These are phyloP conservation scores for Acestrorhynchus altus DNA, from an alignment of 2,797 vertebrate genomes.

Conservation along the genomic window DNA sequence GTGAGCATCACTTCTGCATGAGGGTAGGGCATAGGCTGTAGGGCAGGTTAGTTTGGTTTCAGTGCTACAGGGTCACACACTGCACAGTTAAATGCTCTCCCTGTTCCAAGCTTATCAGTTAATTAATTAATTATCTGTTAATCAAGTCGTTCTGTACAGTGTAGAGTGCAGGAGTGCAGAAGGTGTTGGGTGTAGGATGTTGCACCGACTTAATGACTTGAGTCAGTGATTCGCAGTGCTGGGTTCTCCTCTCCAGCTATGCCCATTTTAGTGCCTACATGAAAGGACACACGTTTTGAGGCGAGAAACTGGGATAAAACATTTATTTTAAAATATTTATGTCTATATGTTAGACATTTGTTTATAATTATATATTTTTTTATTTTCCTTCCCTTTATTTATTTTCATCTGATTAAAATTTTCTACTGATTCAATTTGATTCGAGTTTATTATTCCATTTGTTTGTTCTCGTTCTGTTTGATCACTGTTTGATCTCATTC, in stretches of 20 bases:
- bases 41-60: not conserved
- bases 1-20: not conserved
- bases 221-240: not conserved
- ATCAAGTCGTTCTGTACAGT: not conserved
- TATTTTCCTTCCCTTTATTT: no score
- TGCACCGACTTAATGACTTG: not conserved
- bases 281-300: not conserved
- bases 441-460: no score
- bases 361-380: no score
- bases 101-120: not conserved
- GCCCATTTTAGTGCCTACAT: not conserved
- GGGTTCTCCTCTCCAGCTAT: not conserved
- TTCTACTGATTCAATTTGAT: no score
- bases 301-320: no score
- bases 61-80: not conserved
- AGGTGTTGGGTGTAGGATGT: not conserved
- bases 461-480: no score
- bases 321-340: no score
- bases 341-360: no score
- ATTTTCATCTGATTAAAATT: no score
- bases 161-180: not conserved
- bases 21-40: not conserved
- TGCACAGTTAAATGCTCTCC: not conserved
- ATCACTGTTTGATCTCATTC: no score
- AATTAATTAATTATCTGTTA: slow-evolving; percentile 3